Evolutionary conservation across 2,888 invertebrate species (phyloP).

Genomic region (Desoria tigrina): DNA sequence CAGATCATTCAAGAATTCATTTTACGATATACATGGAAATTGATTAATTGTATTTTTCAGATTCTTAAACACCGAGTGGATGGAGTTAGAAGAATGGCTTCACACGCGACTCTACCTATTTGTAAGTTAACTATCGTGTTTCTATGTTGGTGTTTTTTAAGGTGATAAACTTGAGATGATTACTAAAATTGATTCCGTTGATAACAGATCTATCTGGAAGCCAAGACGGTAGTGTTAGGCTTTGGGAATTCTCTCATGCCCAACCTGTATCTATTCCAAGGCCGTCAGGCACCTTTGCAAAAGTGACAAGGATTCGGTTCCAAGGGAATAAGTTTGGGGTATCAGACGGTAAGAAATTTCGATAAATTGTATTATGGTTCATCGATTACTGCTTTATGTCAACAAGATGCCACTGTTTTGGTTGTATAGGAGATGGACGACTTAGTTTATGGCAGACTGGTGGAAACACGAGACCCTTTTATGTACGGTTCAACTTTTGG

Average conservation of each 20-base stretch:
- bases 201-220: constrained; percentile 94
- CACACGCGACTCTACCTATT: constrained; percentile 91
- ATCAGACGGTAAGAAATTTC: constrained; percentile 83
- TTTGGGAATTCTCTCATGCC: constrained; percentile 98
- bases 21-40: no score
- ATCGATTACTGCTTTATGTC: no score
- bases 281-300: constrained; percentile 90
- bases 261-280: constrained; percentile 86
- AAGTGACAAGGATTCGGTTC: constrained; percentile 93
- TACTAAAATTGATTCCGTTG: constrained; percentile 16
- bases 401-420: no score
- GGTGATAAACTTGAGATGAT: no score
- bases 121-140: constrained; percentile 69
- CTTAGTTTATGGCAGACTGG: constrained; percentile 93
- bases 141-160: neutral
- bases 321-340: constrained; percentile 99
- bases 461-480: constrained; percentile 19
- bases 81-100: constrained; percentile 91
- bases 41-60: no score
- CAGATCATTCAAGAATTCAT: no score
- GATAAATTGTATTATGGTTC: no score
- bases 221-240: constrained; percentile 91
- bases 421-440: constrained; percentile 82
- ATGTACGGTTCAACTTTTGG: neutral
- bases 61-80: constrained; percentile 90